Conservation (phyloP, 2,888 invertebrate genomes). For the Epicampocera succincta region DNA sequence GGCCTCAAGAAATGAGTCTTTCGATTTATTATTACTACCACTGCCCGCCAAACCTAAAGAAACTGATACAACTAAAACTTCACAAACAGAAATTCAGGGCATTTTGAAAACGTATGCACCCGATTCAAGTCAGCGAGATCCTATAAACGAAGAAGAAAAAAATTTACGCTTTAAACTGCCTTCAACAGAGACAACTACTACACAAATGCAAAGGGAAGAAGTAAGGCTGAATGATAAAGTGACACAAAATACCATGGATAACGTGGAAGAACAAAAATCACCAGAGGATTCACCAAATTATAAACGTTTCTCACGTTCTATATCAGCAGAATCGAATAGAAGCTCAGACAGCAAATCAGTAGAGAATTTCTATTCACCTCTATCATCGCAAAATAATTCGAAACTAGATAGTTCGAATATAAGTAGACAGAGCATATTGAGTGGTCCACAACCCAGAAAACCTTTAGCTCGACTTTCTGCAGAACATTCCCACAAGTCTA, state of each 20-base stretch:
- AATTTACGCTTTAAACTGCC: conserved; percentile 73
- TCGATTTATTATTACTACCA: conserved; percentile 66
- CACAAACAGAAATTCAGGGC: conserved; percentile 66
- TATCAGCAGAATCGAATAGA: conserved; percentile 63
- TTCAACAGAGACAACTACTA: conserved; percentile 47
- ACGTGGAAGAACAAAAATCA: not conserved
- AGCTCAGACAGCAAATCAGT: conserved; percentile 64
- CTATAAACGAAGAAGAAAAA: conserved; percentile 70
- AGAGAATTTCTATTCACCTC: conserved; percentile 73
- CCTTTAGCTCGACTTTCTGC: conserved; percentile 70
- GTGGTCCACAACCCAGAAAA: conserved; percentile 74
- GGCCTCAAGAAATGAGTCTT: conserved; percentile 1
- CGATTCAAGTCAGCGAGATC: conserved; percentile 34
- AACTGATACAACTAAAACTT: not conserved
- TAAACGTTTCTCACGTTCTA: conserved; percentile 41
- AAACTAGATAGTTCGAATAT: conserved; percentile 51
- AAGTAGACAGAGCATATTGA: conserved; percentile 44
- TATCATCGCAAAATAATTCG: conserved; percentile 72
- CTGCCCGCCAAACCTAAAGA: conserved; percentile 33
- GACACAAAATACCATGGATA: not conserved
- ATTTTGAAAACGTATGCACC: conserved; percentile 71
- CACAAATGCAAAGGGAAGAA: conserved; percentile 5
- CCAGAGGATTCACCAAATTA: not conserved
- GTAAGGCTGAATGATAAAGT: conserved; percentile 35
- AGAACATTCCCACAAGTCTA: conserved; percentile 66